Evolutionary conservation across 2,888 invertebrate species (phyloP), one percentile per base, ranked within the genome.

Genomic region (Cerastoderma edule): DNA sequence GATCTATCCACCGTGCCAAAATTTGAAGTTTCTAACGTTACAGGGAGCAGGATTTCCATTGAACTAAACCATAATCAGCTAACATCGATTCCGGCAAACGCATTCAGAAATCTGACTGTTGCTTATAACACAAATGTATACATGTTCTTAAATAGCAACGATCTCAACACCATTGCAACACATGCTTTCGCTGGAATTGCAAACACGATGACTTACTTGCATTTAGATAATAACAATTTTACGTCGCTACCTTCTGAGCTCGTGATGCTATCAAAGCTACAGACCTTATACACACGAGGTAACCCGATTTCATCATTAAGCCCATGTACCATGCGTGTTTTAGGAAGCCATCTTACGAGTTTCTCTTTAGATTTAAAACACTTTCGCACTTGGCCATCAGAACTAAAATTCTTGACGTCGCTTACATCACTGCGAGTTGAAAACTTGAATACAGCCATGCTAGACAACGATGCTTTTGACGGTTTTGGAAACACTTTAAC

Each of bases 171-270:
- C 10, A 39, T 60, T 22, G 32, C 35, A n/a, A 10, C 24, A 22
- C 24, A 35, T 24, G 60, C 60, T 3, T 60, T 60, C 27, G 39
- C 24, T 0, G 60, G 60, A 35, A 60, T 60, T 24, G 30, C 60
- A 33, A 8, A 60, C n/a, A 60, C 24, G n/a, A 57, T 60, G 1
- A 5, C 1, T 16, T n/a, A 60, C 1, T 5, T 60, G 8, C 39
- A 60, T 8, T 19, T 60, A 1, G 10, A 60, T n/a, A 39, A 24
- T n/a, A 60, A 60, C 39, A 60, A 60, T 60, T 33, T 60, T 10
- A 60, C 3, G 13, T 8, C 32, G 3, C 4, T 60, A 13, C 60
- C 60, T 1, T 4, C 39, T 10, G 60, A 32, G 8, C 39, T 60
- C 27, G 33, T 16, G 39, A 4, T 24, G 2, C 39, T 60, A 16